Conservation (phyloP, 2,797 vertebrate species). For the Chelonia mydas region DNA sequence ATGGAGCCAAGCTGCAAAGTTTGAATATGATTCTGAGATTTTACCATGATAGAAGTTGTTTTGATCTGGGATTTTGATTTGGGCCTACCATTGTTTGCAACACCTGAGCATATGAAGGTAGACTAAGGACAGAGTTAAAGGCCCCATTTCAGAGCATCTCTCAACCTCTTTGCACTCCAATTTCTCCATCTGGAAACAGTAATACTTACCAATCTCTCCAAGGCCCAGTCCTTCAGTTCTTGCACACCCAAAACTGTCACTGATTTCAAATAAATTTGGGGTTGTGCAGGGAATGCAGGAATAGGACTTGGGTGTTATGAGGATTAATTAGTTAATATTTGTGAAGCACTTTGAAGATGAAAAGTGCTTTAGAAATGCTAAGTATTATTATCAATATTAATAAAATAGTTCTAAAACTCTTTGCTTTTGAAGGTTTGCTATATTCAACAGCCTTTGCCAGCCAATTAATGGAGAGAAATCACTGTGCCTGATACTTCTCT, state of each 20-base stretch:
- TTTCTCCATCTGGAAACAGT: background rate
- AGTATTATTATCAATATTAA: background rate
- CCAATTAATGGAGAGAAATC: background rate
- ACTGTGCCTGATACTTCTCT: background rate
- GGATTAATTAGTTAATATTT: background rate
- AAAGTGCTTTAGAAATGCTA: background rate
- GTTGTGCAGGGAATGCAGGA: background rate
- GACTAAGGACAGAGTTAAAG: background rate
- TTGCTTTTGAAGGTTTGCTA: background rate
- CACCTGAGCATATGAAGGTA: background rate
- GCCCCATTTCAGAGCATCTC: background rate
- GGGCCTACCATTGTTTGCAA: background rate
- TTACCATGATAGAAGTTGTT: background rate
- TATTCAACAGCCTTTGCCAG: background rate
- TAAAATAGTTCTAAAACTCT: background rate
- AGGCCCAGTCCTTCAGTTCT: background rate
- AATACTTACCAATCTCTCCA: background rate
- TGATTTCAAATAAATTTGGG: background rate
- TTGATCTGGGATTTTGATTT: background rate
- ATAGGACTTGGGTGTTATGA: background rate
- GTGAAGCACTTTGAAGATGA: background rate
- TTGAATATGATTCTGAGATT: background rate
- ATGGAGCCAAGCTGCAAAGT: background rate
- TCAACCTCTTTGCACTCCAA: background rate
- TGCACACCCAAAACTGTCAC: background rate